Conservation (phyloP, 2,113 vertebrate genomes). For the Terrapene triunguis region DNA sequence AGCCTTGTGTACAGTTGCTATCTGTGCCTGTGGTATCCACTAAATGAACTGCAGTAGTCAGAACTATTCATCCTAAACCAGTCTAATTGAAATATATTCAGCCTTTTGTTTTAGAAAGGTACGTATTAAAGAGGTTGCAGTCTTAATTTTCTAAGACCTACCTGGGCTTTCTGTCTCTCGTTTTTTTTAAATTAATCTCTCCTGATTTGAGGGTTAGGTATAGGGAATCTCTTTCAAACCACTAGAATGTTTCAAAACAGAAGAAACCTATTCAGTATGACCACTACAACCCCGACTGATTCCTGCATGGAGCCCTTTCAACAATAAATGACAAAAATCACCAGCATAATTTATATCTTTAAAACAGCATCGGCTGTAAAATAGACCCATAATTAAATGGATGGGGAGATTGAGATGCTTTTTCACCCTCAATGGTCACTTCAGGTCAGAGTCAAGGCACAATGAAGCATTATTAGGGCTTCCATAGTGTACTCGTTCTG, state of each 20-base stretch:
- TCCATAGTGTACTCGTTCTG: neutral
- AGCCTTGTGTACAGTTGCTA: too few relatives aligned
- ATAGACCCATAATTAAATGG: neutral
- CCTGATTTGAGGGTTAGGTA: neutral
- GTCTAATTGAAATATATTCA: too few relatives aligned
- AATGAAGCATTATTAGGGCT: neutral
- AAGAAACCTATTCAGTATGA: neutral
- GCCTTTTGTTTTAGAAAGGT: too few relatives aligned
- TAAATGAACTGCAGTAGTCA: too few relatives aligned
- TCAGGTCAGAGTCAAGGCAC: neutral
- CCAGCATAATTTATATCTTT: slow-evolving; percentile 1
- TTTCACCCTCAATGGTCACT: slow-evolving; percentile 13
- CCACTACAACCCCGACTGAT: neutral
- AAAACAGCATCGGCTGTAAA: neutral
- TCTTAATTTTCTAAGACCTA: neutral
- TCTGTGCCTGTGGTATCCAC: too few relatives aligned
- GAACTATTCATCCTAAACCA: too few relatives aligned
- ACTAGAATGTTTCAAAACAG: neutral
- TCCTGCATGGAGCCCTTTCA: too few relatives aligned
- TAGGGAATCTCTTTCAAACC: neutral
- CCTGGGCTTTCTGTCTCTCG: neutral
- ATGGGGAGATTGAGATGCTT: neutral
- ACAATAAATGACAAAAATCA: rapidly evolving
- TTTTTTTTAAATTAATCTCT: neutral
- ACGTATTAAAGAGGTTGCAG: too few relatives aligned